Conservation (phyloP, 2,888 invertebrate genomes). For the Harpalus rufipes region DNA sequence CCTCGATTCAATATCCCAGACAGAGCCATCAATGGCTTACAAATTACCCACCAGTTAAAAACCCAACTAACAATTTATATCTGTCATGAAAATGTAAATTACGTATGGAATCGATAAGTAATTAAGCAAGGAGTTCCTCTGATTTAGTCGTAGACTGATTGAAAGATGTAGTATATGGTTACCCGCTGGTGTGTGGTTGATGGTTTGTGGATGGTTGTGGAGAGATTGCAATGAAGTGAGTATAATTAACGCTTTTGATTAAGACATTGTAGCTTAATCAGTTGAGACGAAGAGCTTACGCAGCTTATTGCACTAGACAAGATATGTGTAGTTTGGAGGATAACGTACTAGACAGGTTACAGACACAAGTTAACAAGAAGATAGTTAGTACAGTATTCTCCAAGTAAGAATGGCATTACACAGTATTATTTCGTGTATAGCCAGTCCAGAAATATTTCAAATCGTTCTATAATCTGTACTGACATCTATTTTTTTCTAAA, state of each 20-base stretch:
- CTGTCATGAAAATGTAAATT: background rate
- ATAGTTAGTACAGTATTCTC: no score
- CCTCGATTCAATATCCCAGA: no score
- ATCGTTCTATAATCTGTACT: no score
- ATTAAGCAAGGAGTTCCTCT: background rate
- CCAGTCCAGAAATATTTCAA: no score
- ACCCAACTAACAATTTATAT: no score
- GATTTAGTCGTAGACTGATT: background rate
- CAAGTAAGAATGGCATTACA: no score
- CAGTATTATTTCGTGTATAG: no score
- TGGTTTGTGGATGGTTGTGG: background rate
- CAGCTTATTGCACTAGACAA: background rate
- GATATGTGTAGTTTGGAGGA: background rate
- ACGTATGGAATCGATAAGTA: background rate
- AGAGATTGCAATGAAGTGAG: background rate
- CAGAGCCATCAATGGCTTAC: no score
- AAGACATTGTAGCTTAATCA: background rate
- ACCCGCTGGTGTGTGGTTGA: no score
- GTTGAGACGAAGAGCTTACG: background rate
- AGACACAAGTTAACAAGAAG: no score
- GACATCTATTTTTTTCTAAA: no score
- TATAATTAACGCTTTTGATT: slow-evolving; percentile 3
- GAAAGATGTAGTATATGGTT: background rate
- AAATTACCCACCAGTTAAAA: no score
- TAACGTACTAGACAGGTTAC: background rate